Conservation (phyloP, 2,888 invertebrate genomes). For the Apodemia duryi region DNA sequence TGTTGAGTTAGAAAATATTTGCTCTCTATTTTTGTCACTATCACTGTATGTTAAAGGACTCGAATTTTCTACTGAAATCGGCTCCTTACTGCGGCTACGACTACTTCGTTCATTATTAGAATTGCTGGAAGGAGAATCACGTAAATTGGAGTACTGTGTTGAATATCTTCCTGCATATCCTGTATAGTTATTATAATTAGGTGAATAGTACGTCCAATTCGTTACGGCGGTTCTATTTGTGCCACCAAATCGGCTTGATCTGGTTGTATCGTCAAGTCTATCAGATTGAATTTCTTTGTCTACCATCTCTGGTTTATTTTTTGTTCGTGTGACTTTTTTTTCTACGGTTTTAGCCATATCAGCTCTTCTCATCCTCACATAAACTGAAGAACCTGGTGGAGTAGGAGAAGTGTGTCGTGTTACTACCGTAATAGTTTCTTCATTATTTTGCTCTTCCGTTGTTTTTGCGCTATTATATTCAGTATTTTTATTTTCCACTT, state of each 20-base stretch:
- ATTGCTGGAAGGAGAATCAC: slow-evolving; percentile 47
- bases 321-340: slow-evolving; percentile 82
- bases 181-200: slow-evolving; percentile 57
- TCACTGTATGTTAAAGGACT: slow-evolving; percentile 40
- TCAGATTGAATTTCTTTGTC: slow-evolving; percentile 88
- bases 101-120: slow-evolving; percentile 56
- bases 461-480: slow-evolving; percentile 35
- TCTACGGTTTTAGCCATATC: slow-evolving; percentile 87
- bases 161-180: slow-evolving; percentile 72
- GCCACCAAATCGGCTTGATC: slow-evolving; percentile 80
- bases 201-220: slow-evolving; percentile 83
- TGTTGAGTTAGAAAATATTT: slow-evolving; percentile 19
- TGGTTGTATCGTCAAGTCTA: slow-evolving; percentile 83
- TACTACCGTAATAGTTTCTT: slow-evolving; percentile 80
- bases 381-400: slow-evolving; percentile 82
- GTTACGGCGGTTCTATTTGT: slow-evolving; percentile 79
- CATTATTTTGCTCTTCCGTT: slow-evolving; percentile 40
- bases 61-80: slow-evolving; percentile 46
- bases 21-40: slow-evolving; percentile 39
- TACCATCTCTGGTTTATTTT: slow-evolving; percentile 76
- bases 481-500: slow-evolving; percentile 35
- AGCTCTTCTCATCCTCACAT: slow-evolving; percentile 82
- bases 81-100: slow-evolving; percentile 61
- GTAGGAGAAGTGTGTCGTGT: slow-evolving; percentile 90
- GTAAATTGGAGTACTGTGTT: slow-evolving; percentile 61